Conservation (phyloP, 2,888 invertebrate species). For the Lycia hirtaria region DNA sequence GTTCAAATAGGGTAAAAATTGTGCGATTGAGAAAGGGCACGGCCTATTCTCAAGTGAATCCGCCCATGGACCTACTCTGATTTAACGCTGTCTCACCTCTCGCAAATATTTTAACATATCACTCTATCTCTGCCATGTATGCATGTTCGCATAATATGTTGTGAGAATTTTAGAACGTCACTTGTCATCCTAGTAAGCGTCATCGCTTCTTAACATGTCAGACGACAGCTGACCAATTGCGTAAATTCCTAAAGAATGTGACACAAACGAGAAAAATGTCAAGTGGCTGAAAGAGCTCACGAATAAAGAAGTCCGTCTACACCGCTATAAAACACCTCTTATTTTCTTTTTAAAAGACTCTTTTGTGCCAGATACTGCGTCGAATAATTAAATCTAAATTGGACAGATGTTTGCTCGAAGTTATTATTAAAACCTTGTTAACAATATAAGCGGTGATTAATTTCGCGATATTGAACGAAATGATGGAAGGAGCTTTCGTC, state of each 20-base stretch:
- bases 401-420: slow-evolving; percentile 29
- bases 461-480: slow-evolving; percentile 22
- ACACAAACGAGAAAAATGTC: slow-evolving; percentile 25
- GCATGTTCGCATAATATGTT: too few relatives aligned
- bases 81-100: too few relatives aligned
- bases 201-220: slow-evolving; percentile 29
- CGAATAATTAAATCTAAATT: slow-evolving; percentile 32
- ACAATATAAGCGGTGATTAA: slow-evolving; percentile 30
- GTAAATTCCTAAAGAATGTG: slow-evolving; percentile 31
- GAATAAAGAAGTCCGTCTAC: slow-evolving; percentile 14
- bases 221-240: slow-evolving; percentile 31
- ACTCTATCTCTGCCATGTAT: too few relatives aligned
- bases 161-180: too few relatives aligned
- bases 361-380: slow-evolving; percentile 15
- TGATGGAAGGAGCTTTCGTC: slow-evolving; percentile 14
- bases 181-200: too few relatives aligned
- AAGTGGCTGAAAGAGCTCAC: slow-evolving; percentile 17
- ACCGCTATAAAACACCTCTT: slow-evolving; percentile 13
- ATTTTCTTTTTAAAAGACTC: slow-evolving; percentile 17
- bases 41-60: too few relatives aligned
- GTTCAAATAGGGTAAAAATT: too few relatives aligned
- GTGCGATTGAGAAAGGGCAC: too few relatives aligned
- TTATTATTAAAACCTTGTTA: slow-evolving; percentile 30
- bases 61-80: too few relatives aligned
- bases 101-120: too few relatives aligned